phyloP scores from a whole-genome alignment of 2,113 vertebrate genomes.

The Poecile atricapillus region DNA sequence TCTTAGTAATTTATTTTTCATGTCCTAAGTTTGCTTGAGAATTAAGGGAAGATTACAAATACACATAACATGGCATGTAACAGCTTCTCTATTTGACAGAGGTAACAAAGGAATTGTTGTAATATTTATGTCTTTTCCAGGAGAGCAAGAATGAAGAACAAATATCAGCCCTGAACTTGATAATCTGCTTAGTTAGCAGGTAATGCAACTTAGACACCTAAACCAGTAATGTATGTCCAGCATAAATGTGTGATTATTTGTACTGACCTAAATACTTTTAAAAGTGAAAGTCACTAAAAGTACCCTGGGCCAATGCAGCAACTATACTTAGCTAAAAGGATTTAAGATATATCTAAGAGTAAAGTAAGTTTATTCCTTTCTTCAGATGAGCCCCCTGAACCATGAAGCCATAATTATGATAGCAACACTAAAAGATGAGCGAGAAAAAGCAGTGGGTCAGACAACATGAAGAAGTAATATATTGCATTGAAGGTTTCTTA shows the following conservation, averaged over 20 bases:
- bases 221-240: background rate
- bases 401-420: background rate
- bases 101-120: background rate
- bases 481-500: background rate
- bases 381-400: background rate
- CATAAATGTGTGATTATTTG: background rate
- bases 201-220: slow-evolving; percentile 45
- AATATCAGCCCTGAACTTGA: slow-evolving; percentile 89
- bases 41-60: background rate
- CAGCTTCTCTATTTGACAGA: background rate
- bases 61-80: background rate
- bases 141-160: slow-evolving; percentile 85
- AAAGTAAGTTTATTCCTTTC: background rate
- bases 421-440: background rate
- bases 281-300: background rate
- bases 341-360: background rate
- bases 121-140: slow-evolving; percentile 63
- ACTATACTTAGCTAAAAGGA: background rate
- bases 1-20: background rate
- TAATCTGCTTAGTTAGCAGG: slow-evolving; percentile 98
- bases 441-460: background rate
- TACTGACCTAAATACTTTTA: background rate
- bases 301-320: background rate
- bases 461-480: background rate
- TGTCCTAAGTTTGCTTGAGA: background rate